Evolutionary conservation across 2,797 vertebrate species (phyloP).

Genomic region (Gadopsis marmoratus): DNA sequence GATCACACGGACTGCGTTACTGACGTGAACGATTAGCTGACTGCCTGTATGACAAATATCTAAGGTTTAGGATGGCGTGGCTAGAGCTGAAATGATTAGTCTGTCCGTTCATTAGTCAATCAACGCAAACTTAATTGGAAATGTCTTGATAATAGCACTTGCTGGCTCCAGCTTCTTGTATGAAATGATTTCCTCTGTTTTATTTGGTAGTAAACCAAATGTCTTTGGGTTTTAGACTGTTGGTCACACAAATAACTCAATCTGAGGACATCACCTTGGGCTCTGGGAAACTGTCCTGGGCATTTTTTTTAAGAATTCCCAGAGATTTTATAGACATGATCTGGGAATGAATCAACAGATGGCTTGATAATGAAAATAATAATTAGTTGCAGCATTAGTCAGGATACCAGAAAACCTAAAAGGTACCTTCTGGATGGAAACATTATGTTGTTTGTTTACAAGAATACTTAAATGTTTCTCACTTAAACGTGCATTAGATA

Average conservation of each 20-base stretch:
- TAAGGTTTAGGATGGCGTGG: not conserved
- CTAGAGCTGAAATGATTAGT: not conserved
- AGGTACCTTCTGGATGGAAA: not conserved
- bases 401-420: not conserved
- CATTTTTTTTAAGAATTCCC: not conserved
- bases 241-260: not conserved
- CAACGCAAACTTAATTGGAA: not conserved
- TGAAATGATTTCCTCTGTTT: not conserved
- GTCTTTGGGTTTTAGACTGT: not conserved
- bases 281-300: not conserved
- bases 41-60: not conserved
- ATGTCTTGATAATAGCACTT: not conserved
- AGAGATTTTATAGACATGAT: not conserved
- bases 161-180: not conserved
- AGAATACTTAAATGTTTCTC: not conserved
- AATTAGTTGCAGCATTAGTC: not conserved
- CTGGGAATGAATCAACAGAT: not conserved
- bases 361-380: not conserved
- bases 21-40: not conserved
- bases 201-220: not conserved
- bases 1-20: slow-evolving; percentile 9
- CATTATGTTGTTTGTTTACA: not conserved
- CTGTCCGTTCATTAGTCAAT: not conserved
- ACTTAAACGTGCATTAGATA: not conserved
- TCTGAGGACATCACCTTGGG: not conserved